Evolutionary conservation across 2,797 vertebrate species (phyloP).

Genomic region (Melopsittacus undulatus): DNA sequence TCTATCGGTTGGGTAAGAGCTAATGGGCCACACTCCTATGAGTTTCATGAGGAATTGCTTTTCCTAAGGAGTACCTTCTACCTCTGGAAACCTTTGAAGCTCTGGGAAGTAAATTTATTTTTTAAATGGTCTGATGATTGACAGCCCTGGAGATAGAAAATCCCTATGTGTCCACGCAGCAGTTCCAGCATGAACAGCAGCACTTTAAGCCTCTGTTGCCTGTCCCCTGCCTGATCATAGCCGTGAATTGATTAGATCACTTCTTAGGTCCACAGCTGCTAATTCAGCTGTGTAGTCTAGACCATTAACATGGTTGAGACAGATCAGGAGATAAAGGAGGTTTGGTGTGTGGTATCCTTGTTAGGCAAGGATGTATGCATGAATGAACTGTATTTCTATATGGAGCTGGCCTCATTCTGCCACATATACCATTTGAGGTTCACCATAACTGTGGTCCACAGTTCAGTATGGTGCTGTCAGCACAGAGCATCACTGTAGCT

Average conservation of each 20-base stretch:
- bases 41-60: neutral
- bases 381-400: neutral
- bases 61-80: neutral
- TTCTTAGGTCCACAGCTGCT: neutral
- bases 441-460: neutral
- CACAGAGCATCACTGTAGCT: neutral
- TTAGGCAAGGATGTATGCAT: neutral
- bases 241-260: neutral
- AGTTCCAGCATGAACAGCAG: neutral
- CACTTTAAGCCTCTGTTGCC: neutral
- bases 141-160: neutral
- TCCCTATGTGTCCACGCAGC: neutral
- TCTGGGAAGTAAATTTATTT: slow-evolving; percentile 16
- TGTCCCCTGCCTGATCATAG: neutral
- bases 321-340: neutral
- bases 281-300: neutral
- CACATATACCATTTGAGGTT: neutral
- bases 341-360: neutral
- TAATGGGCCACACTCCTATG: neutral
- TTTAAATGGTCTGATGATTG: slow-evolving; percentile 10
- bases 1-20: neutral
- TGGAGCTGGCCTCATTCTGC: neutral
- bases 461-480: neutral
- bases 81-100: slow-evolving; percentile 33
- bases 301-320: neutral